Percentiles rank a stretch among this genome's conserved stretches.
Conservation (phyloP, 2,797 vertebrate species). For the Pantherophis alleghaniensis region DNA sequence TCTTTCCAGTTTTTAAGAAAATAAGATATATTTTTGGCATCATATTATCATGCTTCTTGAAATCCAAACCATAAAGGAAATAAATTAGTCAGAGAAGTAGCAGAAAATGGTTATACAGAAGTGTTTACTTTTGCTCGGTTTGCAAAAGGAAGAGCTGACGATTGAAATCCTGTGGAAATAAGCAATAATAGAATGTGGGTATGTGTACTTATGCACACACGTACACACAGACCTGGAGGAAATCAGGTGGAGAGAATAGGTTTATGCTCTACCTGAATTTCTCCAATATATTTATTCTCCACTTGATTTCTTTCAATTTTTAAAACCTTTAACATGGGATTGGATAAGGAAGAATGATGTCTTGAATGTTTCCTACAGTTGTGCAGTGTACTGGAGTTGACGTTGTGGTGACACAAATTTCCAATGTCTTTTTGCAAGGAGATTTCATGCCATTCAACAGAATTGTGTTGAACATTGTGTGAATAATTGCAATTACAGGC, state of each 20-base stretch:
- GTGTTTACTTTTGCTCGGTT: constrained; percentile 52
- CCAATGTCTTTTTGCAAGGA: not conserved
- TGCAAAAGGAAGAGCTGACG: constrained; percentile 11
- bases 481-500: not conserved
- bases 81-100: constrained; percentile 42
- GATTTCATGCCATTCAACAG: not conserved
- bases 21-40: constrained; percentile 66
- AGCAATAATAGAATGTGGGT: not conserved
- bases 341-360: not conserved
- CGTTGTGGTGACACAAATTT: not conserved
- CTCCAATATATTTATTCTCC: not conserved
- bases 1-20: constrained; percentile 41
- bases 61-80: constrained; percentile 56
- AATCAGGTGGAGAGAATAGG: not conserved
- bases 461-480: not conserved
- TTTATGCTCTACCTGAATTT: not conserved
- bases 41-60: constrained; percentile 54
- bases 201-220: not conserved
- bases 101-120: constrained; percentile 31
- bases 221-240: not conserved
- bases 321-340: not conserved
- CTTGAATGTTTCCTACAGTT: not conserved
- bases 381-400: not conserved
- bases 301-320: not conserved
- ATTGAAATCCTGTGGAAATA: not conserved